These are phyloP conservation scores for Holothuria glaberrima DNA, from an alignment of 35 echinoderm and acorn worm species.

Conservation along the genomic window DNA sequence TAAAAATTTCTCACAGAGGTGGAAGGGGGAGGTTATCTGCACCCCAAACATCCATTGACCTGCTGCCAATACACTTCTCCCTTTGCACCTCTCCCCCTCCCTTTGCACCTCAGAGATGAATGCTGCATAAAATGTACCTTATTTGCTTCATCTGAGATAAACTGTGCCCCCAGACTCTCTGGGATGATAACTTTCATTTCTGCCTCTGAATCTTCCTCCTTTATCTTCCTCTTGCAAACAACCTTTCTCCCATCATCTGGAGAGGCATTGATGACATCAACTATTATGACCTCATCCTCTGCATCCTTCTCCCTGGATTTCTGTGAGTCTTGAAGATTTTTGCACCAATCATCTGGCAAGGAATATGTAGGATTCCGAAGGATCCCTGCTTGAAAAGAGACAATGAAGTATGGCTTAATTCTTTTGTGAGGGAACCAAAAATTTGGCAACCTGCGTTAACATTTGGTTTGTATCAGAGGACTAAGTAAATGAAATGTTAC, in stretches of 20 bases:
- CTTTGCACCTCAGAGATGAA: not conserved
- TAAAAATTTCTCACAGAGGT: too few relatives aligned
- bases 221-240: slow-evolving; percentile 58
- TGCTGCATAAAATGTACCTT: slow-evolving; percentile 47
- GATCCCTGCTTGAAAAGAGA: slow-evolving; percentile 24
- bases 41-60: too few relatives aligned
- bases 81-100: not conserved
- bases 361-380: slow-evolving; percentile 56
- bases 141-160: slow-evolving; percentile 66
- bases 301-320: not conserved
- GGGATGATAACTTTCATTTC: slow-evolving; percentile 69
- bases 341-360: slow-evolving; percentile 56
- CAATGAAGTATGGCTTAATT: too few relatives aligned
- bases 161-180: slow-evolving; percentile 65
- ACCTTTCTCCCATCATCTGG: not conserved
- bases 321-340: not conserved
- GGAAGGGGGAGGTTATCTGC: too few relatives aligned
- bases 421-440: too few relatives aligned
- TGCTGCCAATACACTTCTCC: not conserved
- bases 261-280: slow-evolving; percentile 65
- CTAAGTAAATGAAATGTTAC: too few relatives aligned
- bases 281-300: slow-evolving; percentile 55
- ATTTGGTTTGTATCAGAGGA: too few relatives aligned
- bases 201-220: not conserved
- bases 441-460: too few relatives aligned